Conservation (phyloP, 2,888 invertebrate genomes). For the Megamerina dolium region DNA sequence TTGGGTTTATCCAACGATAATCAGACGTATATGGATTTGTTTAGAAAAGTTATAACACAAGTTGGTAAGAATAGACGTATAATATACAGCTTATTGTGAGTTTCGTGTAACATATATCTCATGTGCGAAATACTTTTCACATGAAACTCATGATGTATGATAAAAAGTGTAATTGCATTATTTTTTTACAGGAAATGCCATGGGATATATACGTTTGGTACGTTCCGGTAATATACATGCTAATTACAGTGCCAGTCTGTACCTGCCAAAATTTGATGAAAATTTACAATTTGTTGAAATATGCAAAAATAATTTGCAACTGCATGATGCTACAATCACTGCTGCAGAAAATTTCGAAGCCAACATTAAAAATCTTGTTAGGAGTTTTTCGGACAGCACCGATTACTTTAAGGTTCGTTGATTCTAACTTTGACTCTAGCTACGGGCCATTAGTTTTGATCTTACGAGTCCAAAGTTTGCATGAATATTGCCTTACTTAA, state of each 20-base stretch:
- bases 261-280: constrained; percentile 72
- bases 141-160: too few relatives aligned
- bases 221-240: constrained; percentile 90
- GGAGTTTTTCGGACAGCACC: constrained; percentile 66
- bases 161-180: constrained; percentile 44
- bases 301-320: constrained; percentile 52
- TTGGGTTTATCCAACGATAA: constrained; percentile 77
- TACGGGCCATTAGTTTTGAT: too few relatives aligned
- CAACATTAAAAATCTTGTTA: constrained; percentile 69
- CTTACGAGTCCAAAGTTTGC: too few relatives aligned
- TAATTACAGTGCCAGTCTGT: constrained; percentile 84
- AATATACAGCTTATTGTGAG: too few relatives aligned
- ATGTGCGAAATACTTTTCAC: too few relatives aligned
- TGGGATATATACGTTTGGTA: constrained; percentile 92
- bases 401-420: constrained; percentile 42
- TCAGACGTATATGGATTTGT: constrained; percentile 85
- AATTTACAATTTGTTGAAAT: constrained; percentile 60
- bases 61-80: constrained; percentile 71
- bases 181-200: constrained; percentile 60
- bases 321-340: constrained; percentile 57
- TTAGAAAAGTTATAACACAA: constrained; percentile 85
- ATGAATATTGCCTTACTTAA: too few relatives aligned
- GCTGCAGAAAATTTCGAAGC: constrained; percentile 70
- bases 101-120: too few relatives aligned
- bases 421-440: too few relatives aligned